phyloP scores from a whole-genome alignment of 2,888 invertebrate species.

The Aleiodes testaceus region DNA sequence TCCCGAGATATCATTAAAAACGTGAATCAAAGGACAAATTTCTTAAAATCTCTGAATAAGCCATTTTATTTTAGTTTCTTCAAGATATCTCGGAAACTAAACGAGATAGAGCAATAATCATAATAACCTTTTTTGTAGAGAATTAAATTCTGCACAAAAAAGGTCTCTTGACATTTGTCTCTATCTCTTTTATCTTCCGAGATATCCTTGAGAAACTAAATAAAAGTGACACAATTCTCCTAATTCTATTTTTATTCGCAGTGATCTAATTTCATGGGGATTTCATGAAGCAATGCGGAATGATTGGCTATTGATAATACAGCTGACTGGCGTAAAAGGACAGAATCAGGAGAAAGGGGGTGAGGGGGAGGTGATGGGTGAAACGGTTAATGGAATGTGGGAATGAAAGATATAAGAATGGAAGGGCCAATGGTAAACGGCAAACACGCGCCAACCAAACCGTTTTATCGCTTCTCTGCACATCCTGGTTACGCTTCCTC shows the following conservation, averaged over 20 bases:
- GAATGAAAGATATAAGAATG: constrained; percentile 25
- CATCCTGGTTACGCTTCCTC: constrained; percentile 43
- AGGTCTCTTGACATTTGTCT: too few species aligned
- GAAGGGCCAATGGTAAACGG: neutral
- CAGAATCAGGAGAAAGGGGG: neutral
- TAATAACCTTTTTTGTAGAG: too few species aligned
- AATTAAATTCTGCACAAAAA: too few species aligned
- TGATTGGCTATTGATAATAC: neutral
- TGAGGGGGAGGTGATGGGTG: neutral
- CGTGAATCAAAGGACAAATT: too few species aligned
- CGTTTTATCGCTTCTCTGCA: constrained; percentile 34
- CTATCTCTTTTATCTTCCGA: too few species aligned
- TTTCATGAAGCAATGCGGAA: neutral
- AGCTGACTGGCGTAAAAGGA: neutral
- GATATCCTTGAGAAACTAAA: too few species aligned
- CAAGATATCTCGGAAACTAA: too few species aligned
- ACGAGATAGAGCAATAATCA: too few species aligned
- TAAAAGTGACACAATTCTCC: neutral
- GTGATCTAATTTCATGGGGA: too few species aligned
- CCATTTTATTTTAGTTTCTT: too few species aligned
- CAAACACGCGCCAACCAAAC: constrained; percentile 20
- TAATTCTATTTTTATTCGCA: neutral
- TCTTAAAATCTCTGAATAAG: too few species aligned
- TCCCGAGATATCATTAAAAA: too few species aligned
- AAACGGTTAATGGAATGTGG: constrained; percentile 17